These are phyloP conservation scores for Cyclophora albipunctata DNA, from an alignment of 2,888 invertebrate genomes.

Conservation along the genomic window DNA sequence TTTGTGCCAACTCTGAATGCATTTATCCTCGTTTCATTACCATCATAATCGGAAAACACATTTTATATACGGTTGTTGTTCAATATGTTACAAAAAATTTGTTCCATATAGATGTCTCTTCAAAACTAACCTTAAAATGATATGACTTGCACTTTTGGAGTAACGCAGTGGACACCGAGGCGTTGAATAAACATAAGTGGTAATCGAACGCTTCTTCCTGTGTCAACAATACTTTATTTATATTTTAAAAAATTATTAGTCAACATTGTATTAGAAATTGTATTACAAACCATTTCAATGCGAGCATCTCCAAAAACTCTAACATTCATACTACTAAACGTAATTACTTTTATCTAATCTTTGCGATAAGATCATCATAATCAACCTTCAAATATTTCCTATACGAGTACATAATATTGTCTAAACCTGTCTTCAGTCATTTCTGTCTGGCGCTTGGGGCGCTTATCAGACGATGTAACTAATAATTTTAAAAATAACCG, in stretches of 20 bases:
- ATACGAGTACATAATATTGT: constrained; percentile 21
- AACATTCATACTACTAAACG: constrained; percentile 1
- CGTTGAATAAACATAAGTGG: constrained; percentile 23
- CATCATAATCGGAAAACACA: too few relatives aligned
- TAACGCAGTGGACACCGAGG: constrained; percentile 18
- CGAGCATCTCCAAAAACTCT: too few relatives aligned
- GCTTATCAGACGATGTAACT: not conserved
- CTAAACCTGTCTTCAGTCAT: not conserved
- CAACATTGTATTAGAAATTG: too few relatives aligned
- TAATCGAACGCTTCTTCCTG: constrained; percentile 22
- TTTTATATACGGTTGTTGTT: too few relatives aligned
- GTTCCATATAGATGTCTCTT: too few relatives aligned
- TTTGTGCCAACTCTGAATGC: too few relatives aligned
- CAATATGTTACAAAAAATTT: too few relatives aligned
- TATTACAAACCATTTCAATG: too few relatives aligned
- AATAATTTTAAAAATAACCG: not conserved
- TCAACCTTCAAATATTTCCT: constrained; percentile 37
- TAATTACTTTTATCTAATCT: constrained; percentile 32
- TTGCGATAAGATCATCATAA: constrained; percentile 24
- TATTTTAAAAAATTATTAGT: not conserved
- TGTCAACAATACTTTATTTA: constrained; percentile 5
- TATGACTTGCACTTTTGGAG: constrained; percentile 33
- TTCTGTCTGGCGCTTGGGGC: constrained; percentile 2
- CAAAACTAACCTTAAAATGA: not conserved
- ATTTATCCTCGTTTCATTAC: too few relatives aligned